Evolutionary conservation across 2,888 invertebrate species (phyloP).

Genomic region (Sepiola atlantica): DNA sequence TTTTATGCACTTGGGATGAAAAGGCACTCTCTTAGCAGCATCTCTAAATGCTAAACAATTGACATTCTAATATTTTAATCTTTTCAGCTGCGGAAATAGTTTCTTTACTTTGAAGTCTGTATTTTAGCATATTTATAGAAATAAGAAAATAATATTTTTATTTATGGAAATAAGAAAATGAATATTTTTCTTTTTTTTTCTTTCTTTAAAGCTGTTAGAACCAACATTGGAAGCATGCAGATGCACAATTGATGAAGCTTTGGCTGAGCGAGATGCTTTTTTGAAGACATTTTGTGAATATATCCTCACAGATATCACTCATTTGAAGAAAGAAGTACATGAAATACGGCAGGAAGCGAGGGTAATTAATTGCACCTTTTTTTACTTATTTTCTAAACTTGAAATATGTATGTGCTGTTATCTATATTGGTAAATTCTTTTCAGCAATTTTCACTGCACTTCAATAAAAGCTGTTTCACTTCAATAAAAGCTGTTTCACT

Average conservation of each 20-base stretch:
- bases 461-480: too few relatives aligned
- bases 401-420: not conserved
- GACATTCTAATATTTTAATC: too few relatives aligned
- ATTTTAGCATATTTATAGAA: not conserved
- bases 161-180: not conserved
- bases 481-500: too few relatives aligned
- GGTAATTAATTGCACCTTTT: constrained; percentile 73
- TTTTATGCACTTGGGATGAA: too few relatives aligned
- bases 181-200: not conserved
- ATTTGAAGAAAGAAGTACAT: constrained; percentile 82
- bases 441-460: too few relatives aligned
- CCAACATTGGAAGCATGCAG: constrained; percentile 76
- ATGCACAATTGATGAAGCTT: constrained; percentile 81
- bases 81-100: too few relatives aligned
- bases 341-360: constrained; percentile 82
- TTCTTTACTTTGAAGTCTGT: not conserved
- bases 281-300: constrained; percentile 82
- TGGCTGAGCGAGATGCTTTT: constrained; percentile 81
- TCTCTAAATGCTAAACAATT: too few relatives aligned
- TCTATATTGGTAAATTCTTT: too few relatives aligned
- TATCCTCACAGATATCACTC: constrained; percentile 84
- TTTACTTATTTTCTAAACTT: not conserved
- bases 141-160: not conserved
- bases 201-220: constrained; percentile 58
- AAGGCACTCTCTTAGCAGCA: too few relatives aligned